These are phyloP conservation scores for Centrocercus urophasianus DNA, from an alignment of 2,113 vertebrate genomes.

Conservation along the genomic window DNA sequence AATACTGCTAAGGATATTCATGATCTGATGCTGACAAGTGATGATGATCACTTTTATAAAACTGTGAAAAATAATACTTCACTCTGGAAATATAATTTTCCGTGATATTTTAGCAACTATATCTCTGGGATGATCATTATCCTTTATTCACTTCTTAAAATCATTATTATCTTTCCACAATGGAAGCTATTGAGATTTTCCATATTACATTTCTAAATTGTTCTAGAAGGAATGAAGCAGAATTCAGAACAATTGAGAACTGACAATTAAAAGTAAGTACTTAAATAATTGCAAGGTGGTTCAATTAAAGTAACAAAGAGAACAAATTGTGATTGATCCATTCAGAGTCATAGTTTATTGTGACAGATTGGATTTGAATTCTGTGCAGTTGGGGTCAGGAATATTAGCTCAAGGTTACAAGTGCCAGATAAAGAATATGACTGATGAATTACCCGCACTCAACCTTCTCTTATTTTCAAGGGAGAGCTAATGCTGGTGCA, in stretches of 20 bases:
- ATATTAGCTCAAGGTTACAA: conserved; percentile 12
- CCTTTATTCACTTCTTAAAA: conserved; percentile 15
- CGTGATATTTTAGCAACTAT: conserved; percentile 23
- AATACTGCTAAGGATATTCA: background rate
- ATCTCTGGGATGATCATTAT: conserved; percentile 16
- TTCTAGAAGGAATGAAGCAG: conserved; percentile 43
- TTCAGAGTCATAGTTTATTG: conserved; percentile 50
- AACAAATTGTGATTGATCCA: conserved; percentile 29
- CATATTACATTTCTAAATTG: conserved; percentile 53
- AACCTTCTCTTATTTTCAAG: conserved; percentile 37
- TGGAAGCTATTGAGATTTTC: conserved; percentile 28
- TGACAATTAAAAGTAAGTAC: conserved; percentile 41
- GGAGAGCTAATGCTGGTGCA: background rate
- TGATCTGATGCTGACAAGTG: background rate
- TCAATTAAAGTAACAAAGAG: conserved; percentile 63
- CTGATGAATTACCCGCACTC: background rate
- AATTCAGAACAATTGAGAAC: conserved; percentile 50
- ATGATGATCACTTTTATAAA: conserved; percentile 27
- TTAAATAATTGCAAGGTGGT: conserved; percentile 50
- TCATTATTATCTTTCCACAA: conserved; percentile 49
- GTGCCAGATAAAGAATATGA: background rate
- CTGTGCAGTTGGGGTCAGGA: background rate
- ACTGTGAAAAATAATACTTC: conserved; percentile 16
- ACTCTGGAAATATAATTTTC: conserved; percentile 33
- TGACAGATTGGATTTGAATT: conserved; percentile 58